Conservation (phyloP, 2,888 invertebrate genomes). For the Eupithecia subfuscata region DNA sequence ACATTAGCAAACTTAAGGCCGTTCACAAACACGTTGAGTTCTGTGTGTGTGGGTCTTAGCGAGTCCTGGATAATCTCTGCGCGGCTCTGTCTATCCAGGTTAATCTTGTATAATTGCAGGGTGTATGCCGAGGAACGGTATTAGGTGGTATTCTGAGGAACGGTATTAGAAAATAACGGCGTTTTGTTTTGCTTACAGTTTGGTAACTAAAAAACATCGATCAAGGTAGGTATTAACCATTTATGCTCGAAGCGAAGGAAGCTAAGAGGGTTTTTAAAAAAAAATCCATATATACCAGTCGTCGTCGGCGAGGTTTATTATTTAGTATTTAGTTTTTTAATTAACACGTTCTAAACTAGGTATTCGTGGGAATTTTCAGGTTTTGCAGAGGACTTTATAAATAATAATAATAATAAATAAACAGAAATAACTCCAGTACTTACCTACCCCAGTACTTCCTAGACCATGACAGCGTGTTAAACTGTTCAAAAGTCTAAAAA, state of each 20-base stretch:
- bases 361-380: too few relatives aligned
- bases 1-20: slow-evolving; percentile 24
- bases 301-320: too few relatives aligned
- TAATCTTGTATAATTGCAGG: slow-evolving; percentile 55
- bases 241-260: background rate
- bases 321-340: too few relatives aligned
- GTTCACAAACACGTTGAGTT: slow-evolving; percentile 24
- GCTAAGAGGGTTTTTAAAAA: too few relatives aligned
- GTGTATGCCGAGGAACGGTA: slow-evolving; percentile 37
- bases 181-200: background rate
- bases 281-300: too few relatives aligned
- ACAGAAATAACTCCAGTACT: too few relatives aligned
- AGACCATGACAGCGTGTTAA: too few relatives aligned
- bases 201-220: background rate
- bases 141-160: background rate
- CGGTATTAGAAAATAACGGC: background rate
- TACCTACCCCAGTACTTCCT: too few relatives aligned
- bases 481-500: too few relatives aligned
- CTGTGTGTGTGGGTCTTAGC: slow-evolving; percentile 30
- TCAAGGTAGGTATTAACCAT: background rate
- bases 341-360: too few relatives aligned
- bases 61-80: slow-evolving; percentile 44
- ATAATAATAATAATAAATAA: too few relatives aligned
- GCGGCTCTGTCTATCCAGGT: slow-evolving; percentile 52
- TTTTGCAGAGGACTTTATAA: too few relatives aligned